Conservation (phyloP, 2,113 vertebrate species). For the Hylia prasina region DNA sequence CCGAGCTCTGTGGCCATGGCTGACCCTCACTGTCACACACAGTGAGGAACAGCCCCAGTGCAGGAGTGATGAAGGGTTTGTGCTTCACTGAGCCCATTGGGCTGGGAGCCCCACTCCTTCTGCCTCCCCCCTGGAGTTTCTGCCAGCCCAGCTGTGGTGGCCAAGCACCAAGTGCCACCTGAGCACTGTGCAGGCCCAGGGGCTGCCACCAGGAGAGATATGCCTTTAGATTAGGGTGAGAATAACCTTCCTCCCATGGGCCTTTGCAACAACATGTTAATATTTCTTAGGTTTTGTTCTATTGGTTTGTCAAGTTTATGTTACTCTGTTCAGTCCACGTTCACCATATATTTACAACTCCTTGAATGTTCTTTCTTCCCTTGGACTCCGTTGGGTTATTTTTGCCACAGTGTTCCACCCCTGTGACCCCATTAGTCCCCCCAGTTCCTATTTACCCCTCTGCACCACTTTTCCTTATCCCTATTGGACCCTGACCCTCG, state of each 20-base stretch:
- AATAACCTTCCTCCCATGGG: too few species aligned
- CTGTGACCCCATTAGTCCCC: too few species aligned
- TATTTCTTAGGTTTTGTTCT: not conserved
- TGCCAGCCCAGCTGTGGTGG: not conserved
- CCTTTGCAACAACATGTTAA: not conserved
- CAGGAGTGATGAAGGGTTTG: not conserved
- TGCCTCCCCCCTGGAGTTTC: not conserved
- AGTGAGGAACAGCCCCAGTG: fast-evolving
- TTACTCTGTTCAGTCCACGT: not conserved
- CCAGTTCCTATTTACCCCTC: too few species aligned
- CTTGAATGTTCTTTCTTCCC: too few species aligned
- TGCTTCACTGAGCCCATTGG: not conserved
- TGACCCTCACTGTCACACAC: not conserved
- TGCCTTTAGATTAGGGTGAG: not conserved
- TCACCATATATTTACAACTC: not conserved
- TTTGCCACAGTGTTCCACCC: too few species aligned
- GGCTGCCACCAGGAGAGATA: not conserved
- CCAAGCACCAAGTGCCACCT: not conserved
- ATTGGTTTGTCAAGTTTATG: not conserved
- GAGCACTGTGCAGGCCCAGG: not conserved
- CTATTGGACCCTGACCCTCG: too few species aligned
- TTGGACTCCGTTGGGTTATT: too few species aligned
- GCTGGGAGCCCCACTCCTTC: not conserved
- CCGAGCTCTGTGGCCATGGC: fast-evolving
- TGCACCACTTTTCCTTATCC: too few species aligned